Conservation (phyloP, 2,797 vertebrate species). For the Petrocephalus sullivani region DNA sequence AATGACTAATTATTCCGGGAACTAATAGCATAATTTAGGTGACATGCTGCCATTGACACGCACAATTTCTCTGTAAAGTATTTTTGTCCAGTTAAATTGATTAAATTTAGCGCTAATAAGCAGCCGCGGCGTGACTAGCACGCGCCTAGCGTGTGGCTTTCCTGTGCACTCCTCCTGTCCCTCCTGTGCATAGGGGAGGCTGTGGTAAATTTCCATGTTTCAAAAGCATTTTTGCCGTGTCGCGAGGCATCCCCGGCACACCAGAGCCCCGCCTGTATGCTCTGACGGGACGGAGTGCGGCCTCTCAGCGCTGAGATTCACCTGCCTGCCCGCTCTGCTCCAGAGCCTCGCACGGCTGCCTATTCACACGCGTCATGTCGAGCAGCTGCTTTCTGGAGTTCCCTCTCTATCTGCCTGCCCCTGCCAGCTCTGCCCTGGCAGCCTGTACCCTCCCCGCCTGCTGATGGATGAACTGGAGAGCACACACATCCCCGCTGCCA, state of each 20-base stretch:
- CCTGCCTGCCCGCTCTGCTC: constrained; percentile 41
- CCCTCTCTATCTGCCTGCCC: constrained; percentile 71
- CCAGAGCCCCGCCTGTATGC: constrained; percentile 52
- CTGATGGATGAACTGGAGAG: constrained; percentile 56
- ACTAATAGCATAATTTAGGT: not conserved
- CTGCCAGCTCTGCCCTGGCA: constrained; percentile 58
- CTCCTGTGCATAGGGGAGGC: constrained; percentile 59
- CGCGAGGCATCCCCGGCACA: constrained; percentile 55
- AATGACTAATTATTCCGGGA: constrained; percentile 3
- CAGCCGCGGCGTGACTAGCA: not conserved
- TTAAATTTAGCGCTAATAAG: constrained; percentile 14
- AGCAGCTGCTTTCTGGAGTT: constrained; percentile 62
- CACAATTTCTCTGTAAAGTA: not conserved
- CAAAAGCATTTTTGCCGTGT: constrained; percentile 49
- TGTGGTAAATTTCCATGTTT: constrained; percentile 58
- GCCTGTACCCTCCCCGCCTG: constrained; percentile 33
- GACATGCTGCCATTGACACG: not conserved
- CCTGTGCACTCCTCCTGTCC: constrained; percentile 53
- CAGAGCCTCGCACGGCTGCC: constrained; percentile 56
- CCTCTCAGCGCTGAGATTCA: constrained; percentile 67
- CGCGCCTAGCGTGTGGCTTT: constrained; percentile 38
- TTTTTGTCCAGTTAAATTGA: not conserved
- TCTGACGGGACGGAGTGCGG: constrained; percentile 76
- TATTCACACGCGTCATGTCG: constrained; percentile 58
- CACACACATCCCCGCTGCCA: constrained; percentile 43